Base-by-base conservation (phyloP, 2,797 vertebrate genomes). In the Myoxocephalus aenaeus region DNA sequence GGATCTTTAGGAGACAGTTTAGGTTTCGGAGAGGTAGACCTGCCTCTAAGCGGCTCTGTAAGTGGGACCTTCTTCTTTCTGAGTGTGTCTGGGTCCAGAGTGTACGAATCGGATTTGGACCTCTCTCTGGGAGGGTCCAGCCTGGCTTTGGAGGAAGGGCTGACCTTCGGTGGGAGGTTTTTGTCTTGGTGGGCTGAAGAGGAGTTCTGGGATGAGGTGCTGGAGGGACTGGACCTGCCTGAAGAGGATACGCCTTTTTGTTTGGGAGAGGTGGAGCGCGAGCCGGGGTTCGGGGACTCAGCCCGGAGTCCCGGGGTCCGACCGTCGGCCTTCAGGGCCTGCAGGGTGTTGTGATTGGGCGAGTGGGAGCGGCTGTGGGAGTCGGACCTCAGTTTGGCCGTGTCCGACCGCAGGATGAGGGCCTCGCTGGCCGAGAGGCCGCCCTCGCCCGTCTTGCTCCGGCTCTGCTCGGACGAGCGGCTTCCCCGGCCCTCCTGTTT, bases 81-180 rank as follows among this genome's bases (percentile, higher is more conserved):
- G 50, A 99, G 95, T 0, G 97, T 97, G 77, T 99, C 98, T 53
- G 98, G 98, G 87, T 99, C 98, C 80, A 99, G 93, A 0, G 98
- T 99, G 81, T 99, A 99, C 1, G 98, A 99, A 92, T 99, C 98
- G 0, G 98, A 99, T 79, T 99, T 99, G 80, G 98, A 99, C 77
- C 98, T 95, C 82, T 99, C 98, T 73, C 98, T 95, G 71, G 98
- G 98, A 83, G 97, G 98, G 87, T 99, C 98, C 14, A 99, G 95
- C 34, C 96, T 96, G 73, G 96, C 93, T 95, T 99, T 99, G 50
- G 96, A 95, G 18, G 98, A 96, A 58, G 96, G 93, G 73, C 96
- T 93, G 70, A 94, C 92, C 93, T 98, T 99, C 70, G 97, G 95
- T 88, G 96, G 95, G 90, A 96, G 94, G 82, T 94, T 96, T 93